These are phyloP conservation scores for Drosophila leonis DNA, from an alignment of 2,888 invertebrate genomes.

Conservation along the genomic window DNA sequence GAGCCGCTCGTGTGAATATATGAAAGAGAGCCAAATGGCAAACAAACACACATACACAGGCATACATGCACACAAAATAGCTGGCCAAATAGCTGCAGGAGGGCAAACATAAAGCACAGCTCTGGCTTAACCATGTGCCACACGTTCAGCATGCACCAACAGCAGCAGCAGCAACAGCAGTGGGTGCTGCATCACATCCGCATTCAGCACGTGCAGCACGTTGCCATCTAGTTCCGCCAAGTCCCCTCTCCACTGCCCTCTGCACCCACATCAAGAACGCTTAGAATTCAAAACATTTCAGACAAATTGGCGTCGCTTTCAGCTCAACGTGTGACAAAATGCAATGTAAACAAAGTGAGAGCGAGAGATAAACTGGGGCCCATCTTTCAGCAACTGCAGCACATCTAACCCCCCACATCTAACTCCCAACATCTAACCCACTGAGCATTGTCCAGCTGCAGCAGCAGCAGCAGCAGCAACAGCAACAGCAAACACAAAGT, in stretches of 20 bases:
- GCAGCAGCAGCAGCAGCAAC: slow-evolving; percentile 6
- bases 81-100: slow-evolving; percentile 40
- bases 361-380: slow-evolving; percentile 1
- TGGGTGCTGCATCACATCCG: slow-evolving; percentile 52
- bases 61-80: slow-evolving; percentile 17
- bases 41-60: slow-evolving; percentile 22
- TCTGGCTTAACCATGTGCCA: slow-evolving; percentile 22
- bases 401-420: slow-evolving; percentile 1
- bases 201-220: slow-evolving; percentile 48
- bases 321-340: slow-evolving; percentile 78
- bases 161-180: slow-evolving; percentile 3
- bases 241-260: background rate
- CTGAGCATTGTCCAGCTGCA: slow-evolving; percentile 25
- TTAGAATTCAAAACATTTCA: slow-evolving; percentile 78
- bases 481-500: slow-evolving; percentile 28
- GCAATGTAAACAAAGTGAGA: slow-evolving; percentile 66
- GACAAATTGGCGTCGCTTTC: slow-evolving; percentile 80
- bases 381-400: background rate
- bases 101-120: slow-evolving; percentile 23
- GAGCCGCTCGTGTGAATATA: slow-evolving; percentile 47
- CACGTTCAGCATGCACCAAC: slow-evolving; percentile 29
- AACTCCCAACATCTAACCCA: background rate
- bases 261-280: slow-evolving; percentile 7
- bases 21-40: slow-evolving; percentile 57
- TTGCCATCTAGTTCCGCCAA: slow-evolving; percentile 46